Evolutionary conservation across 1,140 invertebrate genomes (phyloP), one percentile per base, ranked within the genome.

Genomic region (Heliothis virescens): DNA sequence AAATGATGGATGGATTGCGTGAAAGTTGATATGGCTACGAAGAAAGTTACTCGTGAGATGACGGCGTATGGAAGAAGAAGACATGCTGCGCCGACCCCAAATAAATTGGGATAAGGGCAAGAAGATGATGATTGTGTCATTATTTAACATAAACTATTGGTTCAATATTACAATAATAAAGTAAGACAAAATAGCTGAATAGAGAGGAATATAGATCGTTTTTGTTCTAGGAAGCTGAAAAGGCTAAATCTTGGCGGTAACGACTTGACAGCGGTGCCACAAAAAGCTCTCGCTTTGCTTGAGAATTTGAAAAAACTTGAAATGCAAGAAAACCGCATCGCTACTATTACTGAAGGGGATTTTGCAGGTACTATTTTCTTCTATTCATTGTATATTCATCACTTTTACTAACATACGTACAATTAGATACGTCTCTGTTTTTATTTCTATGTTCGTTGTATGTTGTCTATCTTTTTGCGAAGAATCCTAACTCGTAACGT

Each of bases 231-330:
- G 79, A 98, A 98, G 92, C 92, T 98, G 41, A 98, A 97, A 85
- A 96, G 97, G 65, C 94, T 98, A 55, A 98, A 99, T 95, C 94
- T 99, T 79, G 98, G 98, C 65, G 98, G 97, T 55, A 98, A 98
- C 90, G 96, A 97, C 62, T 93, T 99, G 82, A 96, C 95, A 21
- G 94, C 94, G 52, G 96, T 98, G 50, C 98, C 98, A 15, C 97
- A 97, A 63, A 96, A 96, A 83, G 96, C 98, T 0, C 95, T 98
- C 3, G 96, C 96, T 1, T 96, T 97, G 34, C 93, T 98, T 79
- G 96, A 97, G 82, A 98, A 96, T 81, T 93, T 98, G 57, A 97
- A 97, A 88, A 98, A 97, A 86, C 94, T 98, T 11, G 98, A 98
- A 91, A 96, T 98, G 91, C 97, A 98, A 88, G 98, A 98, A 90